These are phyloP conservation scores for Cordilura impudica DNA, from an alignment of 2,888 invertebrate genomes.

Conservation along the genomic window DNA sequence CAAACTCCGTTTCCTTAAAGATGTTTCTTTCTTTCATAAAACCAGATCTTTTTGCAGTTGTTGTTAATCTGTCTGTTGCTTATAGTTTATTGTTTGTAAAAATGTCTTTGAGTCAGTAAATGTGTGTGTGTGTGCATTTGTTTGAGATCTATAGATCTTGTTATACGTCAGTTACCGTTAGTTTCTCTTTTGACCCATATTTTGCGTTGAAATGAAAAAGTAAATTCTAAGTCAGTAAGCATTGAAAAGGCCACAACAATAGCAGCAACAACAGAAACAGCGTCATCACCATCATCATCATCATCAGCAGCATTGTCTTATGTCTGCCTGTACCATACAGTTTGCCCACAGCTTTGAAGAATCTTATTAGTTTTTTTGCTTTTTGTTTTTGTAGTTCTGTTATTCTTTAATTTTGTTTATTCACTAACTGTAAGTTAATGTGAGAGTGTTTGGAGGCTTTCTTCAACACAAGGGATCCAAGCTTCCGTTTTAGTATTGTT, in stretches of 20 bases:
- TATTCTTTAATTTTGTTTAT: not conserved
- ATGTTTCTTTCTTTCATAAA: conserved; percentile 11
- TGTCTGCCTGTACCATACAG: not conserved
- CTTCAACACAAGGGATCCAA: not conserved
- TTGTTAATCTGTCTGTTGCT: conserved; percentile 54
- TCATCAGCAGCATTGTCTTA: not conserved
- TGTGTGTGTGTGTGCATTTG: conserved; percentile 21
- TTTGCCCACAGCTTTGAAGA: not conserved
- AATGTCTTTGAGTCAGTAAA: conserved; percentile 1
- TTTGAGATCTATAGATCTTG: conserved; percentile 55
- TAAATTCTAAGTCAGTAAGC: conserved; percentile 49
- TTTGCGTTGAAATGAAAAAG: conserved; percentile 63
- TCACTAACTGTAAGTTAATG: not conserved
- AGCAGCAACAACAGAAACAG: conserved; percentile 6
- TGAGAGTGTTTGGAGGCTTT: not conserved
- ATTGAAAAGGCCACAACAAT: conserved; percentile 4
- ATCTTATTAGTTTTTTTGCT: too few relatives aligned
- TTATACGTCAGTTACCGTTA: conserved; percentile 69
- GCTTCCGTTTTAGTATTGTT: conserved; percentile 21
- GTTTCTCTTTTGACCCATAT: conserved; percentile 77
- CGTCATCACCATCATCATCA: not conserved
- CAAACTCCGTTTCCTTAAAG: too few relatives aligned
- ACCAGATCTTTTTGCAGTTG: conserved; percentile 15
- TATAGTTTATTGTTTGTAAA: conserved; percentile 20
- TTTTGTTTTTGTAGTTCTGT: not conserved